These are phyloP conservation scores for Rhynchonycteris naso DNA, from an alignment of 2,797 vertebrate species.

Conservation along the genomic window DNA sequence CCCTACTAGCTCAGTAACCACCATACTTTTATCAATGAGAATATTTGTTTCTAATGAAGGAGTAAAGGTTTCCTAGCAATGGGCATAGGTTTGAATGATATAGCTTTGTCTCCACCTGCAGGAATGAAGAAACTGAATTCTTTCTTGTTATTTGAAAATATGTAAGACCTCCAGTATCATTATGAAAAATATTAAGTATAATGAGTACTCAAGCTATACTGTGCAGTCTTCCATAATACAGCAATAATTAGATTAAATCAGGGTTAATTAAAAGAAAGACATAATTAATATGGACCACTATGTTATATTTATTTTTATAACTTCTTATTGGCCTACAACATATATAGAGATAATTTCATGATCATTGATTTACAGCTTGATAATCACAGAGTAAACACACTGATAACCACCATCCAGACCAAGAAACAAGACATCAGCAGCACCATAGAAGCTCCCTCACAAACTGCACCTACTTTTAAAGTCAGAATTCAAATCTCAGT, in stretches of 20 bases:
- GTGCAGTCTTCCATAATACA: background rate
- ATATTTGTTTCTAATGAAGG: background rate
- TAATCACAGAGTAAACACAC: background rate
- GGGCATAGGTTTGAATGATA: constrained; percentile 11
- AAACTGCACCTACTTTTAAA: background rate
- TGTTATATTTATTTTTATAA: background rate
- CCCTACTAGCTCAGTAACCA: background rate
- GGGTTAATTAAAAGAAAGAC: background rate
- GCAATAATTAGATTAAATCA: background rate
- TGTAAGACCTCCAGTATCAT: background rate
- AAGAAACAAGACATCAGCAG: background rate
- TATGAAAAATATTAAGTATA: background rate
- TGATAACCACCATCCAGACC: background rate
- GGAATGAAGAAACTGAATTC: constrained; percentile 59
- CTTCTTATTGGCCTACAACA: background rate
- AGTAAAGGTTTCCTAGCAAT: constrained; percentile 14
- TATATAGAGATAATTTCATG: background rate
- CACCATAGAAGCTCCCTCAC: background rate
- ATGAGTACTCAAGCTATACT: background rate
- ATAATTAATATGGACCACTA: background rate
- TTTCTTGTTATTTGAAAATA: constrained; percentile 26
- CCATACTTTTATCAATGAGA: background rate
- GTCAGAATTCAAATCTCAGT: background rate
- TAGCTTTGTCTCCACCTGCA: constrained; percentile 80
- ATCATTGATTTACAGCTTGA: background rate